phyloP scores from a whole-genome alignment of 2,113 vertebrate genomes.

The Engraulis encrasicolus region DNA sequence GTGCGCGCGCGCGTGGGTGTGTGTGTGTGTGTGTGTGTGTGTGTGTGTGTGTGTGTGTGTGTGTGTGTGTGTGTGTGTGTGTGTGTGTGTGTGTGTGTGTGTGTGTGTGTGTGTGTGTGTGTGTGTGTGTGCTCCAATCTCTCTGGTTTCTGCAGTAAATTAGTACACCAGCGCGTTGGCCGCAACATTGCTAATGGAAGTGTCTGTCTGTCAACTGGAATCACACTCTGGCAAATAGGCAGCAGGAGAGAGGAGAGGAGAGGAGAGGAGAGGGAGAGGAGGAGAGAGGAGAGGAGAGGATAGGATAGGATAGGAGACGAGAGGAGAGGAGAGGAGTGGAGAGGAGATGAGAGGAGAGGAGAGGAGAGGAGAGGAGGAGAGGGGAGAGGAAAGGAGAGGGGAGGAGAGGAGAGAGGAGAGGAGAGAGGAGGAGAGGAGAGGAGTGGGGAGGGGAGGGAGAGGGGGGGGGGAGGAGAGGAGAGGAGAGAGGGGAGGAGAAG shows the following conservation, averaged over 20 bases:
- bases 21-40: too few species aligned
- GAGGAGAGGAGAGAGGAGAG: background rate
- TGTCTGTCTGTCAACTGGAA: slow-evolving; percentile 71
- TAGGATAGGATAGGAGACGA: background rate
- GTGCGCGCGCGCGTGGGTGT: too few species aligned
- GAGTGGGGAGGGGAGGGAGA: too few species aligned
- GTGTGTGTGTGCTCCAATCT: too few species aligned
- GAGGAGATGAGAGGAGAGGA: background rate
- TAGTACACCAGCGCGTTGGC: slow-evolving; percentile 49
- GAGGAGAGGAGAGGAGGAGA: background rate
- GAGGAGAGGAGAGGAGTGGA: background rate
- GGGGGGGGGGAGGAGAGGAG: background rate
- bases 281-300: background rate
- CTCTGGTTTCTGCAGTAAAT: too few species aligned
- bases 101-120: too few species aligned
- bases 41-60: too few species aligned
- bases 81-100: too few species aligned
- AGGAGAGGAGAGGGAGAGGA: background rate
- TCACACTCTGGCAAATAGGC: slow-evolving; percentile 47
- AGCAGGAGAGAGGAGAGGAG: background rate
- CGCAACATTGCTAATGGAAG: slow-evolving; percentile 68
- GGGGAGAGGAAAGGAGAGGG: background rate
- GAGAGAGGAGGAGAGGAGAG: too few species aligned
- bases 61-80: too few species aligned
- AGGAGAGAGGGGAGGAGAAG: too few species aligned